A percentile compares a stretch with the other conserved stretches of the same genome.
These are phyloP conservation scores for Sakesphorus luctuosus DNA, from an alignment of 2,113 vertebrate species.

Conservation along the genomic window DNA sequence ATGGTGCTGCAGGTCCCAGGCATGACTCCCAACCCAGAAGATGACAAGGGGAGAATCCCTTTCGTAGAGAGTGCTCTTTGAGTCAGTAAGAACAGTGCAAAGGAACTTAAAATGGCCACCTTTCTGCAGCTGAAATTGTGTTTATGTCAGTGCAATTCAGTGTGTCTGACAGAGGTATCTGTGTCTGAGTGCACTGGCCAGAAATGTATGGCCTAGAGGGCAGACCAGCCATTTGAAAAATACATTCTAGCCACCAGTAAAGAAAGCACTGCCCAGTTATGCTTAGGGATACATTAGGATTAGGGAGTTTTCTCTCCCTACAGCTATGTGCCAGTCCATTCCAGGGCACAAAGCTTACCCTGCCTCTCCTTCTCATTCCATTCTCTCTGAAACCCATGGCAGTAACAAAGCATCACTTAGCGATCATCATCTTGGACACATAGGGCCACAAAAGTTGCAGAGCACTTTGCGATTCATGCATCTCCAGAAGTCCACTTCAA, in stretches of 20 bases:
- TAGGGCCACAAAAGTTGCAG: neutral
- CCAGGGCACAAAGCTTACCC: neutral
- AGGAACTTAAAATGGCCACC: neutral
- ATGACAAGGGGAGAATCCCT: neutral
- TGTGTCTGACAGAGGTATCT: neutral
- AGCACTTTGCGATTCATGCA: neutral
- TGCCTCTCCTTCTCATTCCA: fast-evolving
- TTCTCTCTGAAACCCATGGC: neutral
- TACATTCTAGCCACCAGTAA: neutral
- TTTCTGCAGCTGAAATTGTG: neutral
- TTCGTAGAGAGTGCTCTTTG: neutral
- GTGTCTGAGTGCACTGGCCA: neutral
- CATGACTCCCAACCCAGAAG: neutral
- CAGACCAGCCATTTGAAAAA: neutral
- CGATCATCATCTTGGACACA: neutral
- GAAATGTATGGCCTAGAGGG: fast-evolving
- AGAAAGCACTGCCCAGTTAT: neutral
- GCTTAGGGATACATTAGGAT: neutral
- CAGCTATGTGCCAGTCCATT: neutral
- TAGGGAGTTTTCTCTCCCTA: neutral
- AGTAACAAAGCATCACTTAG: neutral
- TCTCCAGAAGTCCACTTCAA: neutral
- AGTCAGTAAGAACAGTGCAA: neutral
- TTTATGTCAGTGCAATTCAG: fast-evolving
- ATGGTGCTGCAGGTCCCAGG: fast-evolving